These are phyloP conservation scores for Morus bassanus DNA, from an alignment of 2,797 vertebrate species.

Conservation along the genomic window DNA sequence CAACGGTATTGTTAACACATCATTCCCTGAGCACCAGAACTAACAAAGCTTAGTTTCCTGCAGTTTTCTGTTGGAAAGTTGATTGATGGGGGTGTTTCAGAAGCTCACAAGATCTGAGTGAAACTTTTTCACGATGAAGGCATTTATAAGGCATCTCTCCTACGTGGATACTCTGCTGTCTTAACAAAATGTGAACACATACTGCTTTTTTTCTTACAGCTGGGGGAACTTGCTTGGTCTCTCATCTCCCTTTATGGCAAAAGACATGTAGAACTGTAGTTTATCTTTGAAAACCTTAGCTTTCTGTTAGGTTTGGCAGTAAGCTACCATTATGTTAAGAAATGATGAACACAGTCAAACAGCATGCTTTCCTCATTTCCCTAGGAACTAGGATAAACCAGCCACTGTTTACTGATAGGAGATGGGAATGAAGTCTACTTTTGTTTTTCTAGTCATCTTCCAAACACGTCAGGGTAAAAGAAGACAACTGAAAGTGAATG, in stretches of 20 bases:
- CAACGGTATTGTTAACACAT: neutral
- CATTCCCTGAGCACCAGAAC: neutral
- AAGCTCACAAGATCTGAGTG: neutral
- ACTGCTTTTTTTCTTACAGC: neutral
- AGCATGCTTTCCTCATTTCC: neutral
- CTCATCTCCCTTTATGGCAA: neutral
- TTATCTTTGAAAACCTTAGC: neutral
- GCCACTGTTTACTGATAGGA: neutral
- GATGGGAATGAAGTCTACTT: neutral
- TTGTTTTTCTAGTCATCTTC: neutral
- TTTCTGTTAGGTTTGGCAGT: neutral
- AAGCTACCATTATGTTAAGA: neutral
- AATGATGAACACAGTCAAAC: neutral
- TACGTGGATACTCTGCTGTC: neutral
- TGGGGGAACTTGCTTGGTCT: neutral
- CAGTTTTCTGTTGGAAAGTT: neutral
- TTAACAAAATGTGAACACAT: neutral
- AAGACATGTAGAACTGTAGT: neutral
- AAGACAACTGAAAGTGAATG: neutral
- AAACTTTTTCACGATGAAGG: neutral
- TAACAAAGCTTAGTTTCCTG: neutral
- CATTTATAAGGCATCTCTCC: neutral
- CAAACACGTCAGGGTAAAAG: neutral
- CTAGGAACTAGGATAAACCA: neutral
- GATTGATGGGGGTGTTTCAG: neutral